Conservation (phyloP, 2,888 invertebrate species). For the Hypselothyrea guttata region DNA sequence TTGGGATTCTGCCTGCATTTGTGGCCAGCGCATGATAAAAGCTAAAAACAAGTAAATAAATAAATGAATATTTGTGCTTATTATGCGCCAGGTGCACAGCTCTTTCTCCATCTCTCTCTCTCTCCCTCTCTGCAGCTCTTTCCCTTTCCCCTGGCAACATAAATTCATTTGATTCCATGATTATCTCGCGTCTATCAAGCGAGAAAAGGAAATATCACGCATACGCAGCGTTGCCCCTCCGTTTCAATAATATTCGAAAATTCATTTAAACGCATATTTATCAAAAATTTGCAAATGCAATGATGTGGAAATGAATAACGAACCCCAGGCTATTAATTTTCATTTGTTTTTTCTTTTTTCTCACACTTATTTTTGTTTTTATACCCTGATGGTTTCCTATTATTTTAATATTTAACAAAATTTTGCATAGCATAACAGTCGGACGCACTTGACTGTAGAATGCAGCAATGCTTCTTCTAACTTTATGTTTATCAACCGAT, state of each 20-base stretch:
- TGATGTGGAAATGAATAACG: constrained; percentile 60
- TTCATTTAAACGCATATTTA: constrained; percentile 56
- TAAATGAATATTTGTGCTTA: constrained; percentile 11
- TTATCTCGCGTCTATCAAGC: no score
- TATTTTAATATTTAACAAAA: no score
- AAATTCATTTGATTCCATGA: no score
- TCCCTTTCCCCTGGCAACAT: neutral
- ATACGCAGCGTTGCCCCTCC: constrained; percentile 38
- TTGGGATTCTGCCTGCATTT: constrained; percentile 31
- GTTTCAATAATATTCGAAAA: no score
- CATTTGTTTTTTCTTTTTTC: constrained; percentile 16
- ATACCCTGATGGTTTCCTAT: no score
- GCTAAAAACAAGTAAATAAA: neutral
- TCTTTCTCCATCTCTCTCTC: constrained; percentile 28
- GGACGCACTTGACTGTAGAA: no score
- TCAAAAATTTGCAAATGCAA: constrained; percentile 55
- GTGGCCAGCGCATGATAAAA: constrained; percentile 17
- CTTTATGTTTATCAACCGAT: no score
- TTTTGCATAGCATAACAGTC: no score
- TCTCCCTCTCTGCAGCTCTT: neutral
- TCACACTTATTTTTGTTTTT: no score
- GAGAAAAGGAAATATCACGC: constrained; percentile 21
- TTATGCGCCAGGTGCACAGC: constrained; percentile 13
- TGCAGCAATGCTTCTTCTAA: no score
- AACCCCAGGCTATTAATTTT: constrained; percentile 60